Evolutionary conservation across 2,888 invertebrate species (phyloP).

Genomic region (Trichopria drosophilae): DNA sequence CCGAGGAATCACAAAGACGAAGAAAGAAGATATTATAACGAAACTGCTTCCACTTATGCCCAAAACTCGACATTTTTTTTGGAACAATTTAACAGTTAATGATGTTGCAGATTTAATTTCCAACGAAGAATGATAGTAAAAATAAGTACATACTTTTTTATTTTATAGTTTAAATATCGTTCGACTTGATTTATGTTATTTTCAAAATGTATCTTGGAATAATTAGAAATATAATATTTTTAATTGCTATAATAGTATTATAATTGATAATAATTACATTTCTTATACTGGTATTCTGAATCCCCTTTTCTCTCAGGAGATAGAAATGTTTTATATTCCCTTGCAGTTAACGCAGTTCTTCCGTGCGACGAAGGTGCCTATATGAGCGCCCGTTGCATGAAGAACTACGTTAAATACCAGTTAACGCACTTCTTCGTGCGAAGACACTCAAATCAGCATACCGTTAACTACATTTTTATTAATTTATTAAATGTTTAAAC

Average conservation of each 20-base stretch:
- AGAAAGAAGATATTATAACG: not conserved
- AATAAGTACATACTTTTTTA: not conserved
- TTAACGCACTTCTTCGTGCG: not conserved
- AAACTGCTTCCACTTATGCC: not conserved
- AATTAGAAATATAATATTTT: too few relatives aligned
- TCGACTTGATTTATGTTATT: too few relatives aligned
- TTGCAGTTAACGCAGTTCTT: not conserved
- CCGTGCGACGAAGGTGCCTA: not conserved
- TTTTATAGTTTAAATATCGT: not conserved
- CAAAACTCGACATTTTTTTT: conserved; percentile 6
- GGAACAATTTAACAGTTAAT: not conserved
- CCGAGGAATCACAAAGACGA: not conserved
- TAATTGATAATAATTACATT: too few relatives aligned
- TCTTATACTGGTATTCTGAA: too few relatives aligned
- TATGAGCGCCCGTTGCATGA: not conserved
- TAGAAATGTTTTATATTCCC: too few relatives aligned
- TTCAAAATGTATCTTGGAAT: too few relatives aligned
- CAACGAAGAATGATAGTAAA: not conserved
- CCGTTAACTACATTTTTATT: not conserved
- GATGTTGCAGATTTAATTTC: not conserved
- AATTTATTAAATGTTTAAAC: conserved; percentile 7
- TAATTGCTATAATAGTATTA: too few relatives aligned
- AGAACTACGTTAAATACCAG: not conserved
- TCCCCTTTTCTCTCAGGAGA: too few relatives aligned
- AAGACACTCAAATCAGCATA: not conserved